These are phyloP conservation scores for Coregonus suidteri DNA, from an alignment of 2,797 vertebrate species.

Conservation along the genomic window DNA sequence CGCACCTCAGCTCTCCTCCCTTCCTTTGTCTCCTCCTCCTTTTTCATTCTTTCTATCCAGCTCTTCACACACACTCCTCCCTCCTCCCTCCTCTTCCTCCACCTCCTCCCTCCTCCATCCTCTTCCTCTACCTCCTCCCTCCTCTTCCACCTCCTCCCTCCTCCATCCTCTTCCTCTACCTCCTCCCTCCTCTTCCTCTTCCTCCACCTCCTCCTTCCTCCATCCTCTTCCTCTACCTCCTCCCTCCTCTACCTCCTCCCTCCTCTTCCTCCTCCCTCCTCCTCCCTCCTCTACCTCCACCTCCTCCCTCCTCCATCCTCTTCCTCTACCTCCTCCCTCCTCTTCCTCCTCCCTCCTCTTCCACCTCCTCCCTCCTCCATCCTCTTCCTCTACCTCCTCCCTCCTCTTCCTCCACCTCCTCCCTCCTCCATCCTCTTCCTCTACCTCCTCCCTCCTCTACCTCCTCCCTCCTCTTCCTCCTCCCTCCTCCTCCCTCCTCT, in stretches of 20 bases:
- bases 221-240: background rate
- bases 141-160: background rate
- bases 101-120: background rate
- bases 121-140: background rate
- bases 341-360: background rate
- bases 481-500: background rate
- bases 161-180: background rate
- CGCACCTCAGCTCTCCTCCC: no score
- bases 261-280: background rate
- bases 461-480: background rate
- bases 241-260: background rate
- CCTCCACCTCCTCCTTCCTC: background rate
- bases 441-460: background rate
- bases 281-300: background rate
- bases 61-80: no score
- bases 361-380: no score
- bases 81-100: no score
- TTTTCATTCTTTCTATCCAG: no score
- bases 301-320: background rate
- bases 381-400: background rate
- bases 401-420: background rate
- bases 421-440: background rate
- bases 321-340: slow-evolving; percentile 23
- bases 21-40: no score
- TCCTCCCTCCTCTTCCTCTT: background rate